Base-by-base conservation (phyloP, 2,888 invertebrate species). In the Eristalinus aeneus region DNA sequence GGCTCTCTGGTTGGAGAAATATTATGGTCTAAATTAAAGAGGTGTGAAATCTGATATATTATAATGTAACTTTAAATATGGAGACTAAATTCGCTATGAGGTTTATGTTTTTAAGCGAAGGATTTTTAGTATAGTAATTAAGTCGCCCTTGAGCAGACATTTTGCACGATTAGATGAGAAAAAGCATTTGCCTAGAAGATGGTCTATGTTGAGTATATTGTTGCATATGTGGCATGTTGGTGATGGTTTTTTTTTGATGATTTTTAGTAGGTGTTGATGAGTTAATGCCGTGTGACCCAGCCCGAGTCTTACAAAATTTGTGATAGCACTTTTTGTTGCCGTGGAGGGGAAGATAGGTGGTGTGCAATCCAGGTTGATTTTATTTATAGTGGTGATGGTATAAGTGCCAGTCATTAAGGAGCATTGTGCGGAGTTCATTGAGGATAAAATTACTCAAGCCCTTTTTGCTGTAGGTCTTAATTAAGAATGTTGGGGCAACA, bases 391-490 rank as follows among this genome's bases (percentile, higher is more conserved):
- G 53, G 8, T 53, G 53, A 12, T 53, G 53, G n/a, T n/a, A n/a
- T n/a, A n/a, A n/a, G n/a, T n/a, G n/a, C n/a, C n/a, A n/a, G n/a
- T n/a, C n/a, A n/a, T n/a, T n/a, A n/a, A n/a, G n/a, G n/a, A n/a
- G n/a, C n/a, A n/a, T n/a, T n/a, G n/a, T n/a, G n/a, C n/a, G n/a
- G n/a, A n/a, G n/a, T n/a, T n/a, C n/a, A n/a, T n/a, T n/a, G n/a
- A n/a, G n/a, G n/a, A n/a, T n/a, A n/a, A n/a, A n/a, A n/a, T n/a
- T n/a, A n/a, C n/a, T n/a, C n/a, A 68, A 9, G 11, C 56, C 56
- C 12, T 10, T 12, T 68, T 36, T 68, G n/a, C 54, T 68, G 22
- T 34, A 68, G 16, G 54, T 67, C 11, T 67, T 53, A 22, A 46
- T 46, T 9, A 10, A 4, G 53, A 46, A 31, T 20, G 53, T 8